Percentiles rank a stretch among this genome's conserved stretches.
phyloP scores from a whole-genome alignment of 1,140 invertebrate genomes.

The Drosophila tristis region DNA sequence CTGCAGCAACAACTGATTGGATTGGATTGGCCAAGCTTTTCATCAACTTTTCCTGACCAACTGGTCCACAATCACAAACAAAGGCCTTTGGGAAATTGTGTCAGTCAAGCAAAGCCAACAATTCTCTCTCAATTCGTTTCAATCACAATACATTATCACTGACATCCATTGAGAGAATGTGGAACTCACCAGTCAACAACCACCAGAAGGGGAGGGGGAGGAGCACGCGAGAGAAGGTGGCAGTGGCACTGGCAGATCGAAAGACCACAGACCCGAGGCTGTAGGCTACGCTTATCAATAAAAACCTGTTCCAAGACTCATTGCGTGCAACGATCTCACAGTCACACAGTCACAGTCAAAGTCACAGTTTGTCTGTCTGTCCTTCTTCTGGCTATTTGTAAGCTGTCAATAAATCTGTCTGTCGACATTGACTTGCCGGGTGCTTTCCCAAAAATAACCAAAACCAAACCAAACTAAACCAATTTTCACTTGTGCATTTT shows the following conservation, averaged over 20 bases:
- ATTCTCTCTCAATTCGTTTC: slow-evolving; percentile 61
- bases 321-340: slow-evolving; percentile 45
- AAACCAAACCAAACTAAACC: slow-evolving; percentile 20
- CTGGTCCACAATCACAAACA: slow-evolving; percentile 54
- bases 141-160: slow-evolving; percentile 70
- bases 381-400: slow-evolving; percentile 54
- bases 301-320: slow-evolving; percentile 63
- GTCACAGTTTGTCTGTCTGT: slow-evolving; percentile 9
- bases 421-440: slow-evolving; percentile 37
- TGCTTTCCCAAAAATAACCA: slow-evolving; percentile 45
- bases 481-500: slow-evolving; percentile 70
- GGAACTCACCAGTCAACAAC: slow-evolving; percentile 37
- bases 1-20: slow-evolving; percentile 31
- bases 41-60: slow-evolving; percentile 45
- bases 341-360: slow-evolving; percentile 12
- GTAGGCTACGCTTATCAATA: slow-evolving; percentile 68
- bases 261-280: slow-evolving; percentile 21
- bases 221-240: neutral
- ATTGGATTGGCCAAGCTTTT: slow-evolving; percentile 12
- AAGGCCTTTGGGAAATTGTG: slow-evolving; percentile 75
- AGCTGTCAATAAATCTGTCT: slow-evolving; percentile 61
- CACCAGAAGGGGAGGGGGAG: neutral
- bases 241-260: neutral
- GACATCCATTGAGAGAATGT: slow-evolving; percentile 72
- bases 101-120: slow-evolving; percentile 43